A percentile compares a stretch with the other conserved stretches of the same genome.
Conservation (phyloP, 2,797 vertebrate species). For the Odontamblyopus rebecca region DNA sequence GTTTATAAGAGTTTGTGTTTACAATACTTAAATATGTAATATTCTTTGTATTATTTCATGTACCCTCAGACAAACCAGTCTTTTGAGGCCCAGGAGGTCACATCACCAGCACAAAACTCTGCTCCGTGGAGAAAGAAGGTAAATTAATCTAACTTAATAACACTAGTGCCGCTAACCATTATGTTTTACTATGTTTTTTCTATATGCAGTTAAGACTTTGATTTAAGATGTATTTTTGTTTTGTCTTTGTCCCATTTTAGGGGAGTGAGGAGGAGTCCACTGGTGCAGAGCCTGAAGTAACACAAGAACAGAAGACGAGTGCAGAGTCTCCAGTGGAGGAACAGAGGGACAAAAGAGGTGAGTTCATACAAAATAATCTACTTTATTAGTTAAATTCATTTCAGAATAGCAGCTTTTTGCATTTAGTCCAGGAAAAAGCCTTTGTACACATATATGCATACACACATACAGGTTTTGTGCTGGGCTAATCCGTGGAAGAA, state of each 20-base stretch:
- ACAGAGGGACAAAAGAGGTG: conserved; percentile 45
- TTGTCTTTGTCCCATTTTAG: conserved; percentile 16
- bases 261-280: conserved; percentile 33
- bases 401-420: too few relatives aligned
- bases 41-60: neutral
- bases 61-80: conserved; percentile 70
- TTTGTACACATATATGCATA: too few relatives aligned
- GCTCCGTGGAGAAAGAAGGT: conserved; percentile 71
- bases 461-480: neutral
- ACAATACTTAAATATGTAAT: neutral
- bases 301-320: conserved; percentile 33
- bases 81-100: conserved; percentile 78
- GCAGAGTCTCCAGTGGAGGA: conserved; percentile 25
- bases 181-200: neutral
- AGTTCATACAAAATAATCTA: conserved; percentile 6
- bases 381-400: too few relatives aligned
- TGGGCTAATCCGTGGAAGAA: too few relatives aligned
- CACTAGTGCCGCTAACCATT: too few relatives aligned
- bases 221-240: too few relatives aligned
- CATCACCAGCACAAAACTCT: conserved; percentile 51
- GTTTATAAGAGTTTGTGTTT: neutral
- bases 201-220: too few relatives aligned
- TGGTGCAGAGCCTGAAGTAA: conserved; percentile 30
- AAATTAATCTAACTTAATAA: neutral
- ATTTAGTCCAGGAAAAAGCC: neutral